Conservation (phyloP, 1,140 invertebrate species). For the Druon quercuslanigerum region DNA sequence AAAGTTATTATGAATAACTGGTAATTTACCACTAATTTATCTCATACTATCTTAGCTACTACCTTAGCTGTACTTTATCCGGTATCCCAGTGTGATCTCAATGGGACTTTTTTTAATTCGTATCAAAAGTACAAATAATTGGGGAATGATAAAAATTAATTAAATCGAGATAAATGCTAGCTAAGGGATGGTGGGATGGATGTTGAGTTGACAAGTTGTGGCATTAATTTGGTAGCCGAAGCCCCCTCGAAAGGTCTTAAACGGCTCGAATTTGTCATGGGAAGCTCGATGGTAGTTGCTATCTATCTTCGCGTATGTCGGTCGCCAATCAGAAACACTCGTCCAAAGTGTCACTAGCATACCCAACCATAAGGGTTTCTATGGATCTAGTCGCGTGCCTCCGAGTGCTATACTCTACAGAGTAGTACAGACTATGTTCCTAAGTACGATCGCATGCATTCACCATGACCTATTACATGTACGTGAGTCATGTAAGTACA, state of each 20-base stretch:
- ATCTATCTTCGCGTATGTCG: slow-evolving; percentile 69
- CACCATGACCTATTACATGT: slow-evolving; percentile 47
- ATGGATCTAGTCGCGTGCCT: slow-evolving; percentile 72
- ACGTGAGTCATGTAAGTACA: slow-evolving; percentile 46
- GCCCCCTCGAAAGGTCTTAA: slow-evolving; percentile 61
- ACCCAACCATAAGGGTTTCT: slow-evolving; percentile 67
- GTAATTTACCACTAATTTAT: too few relatives aligned
- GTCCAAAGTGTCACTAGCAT: slow-evolving; percentile 70
- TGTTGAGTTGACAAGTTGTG: slow-evolving; percentile 9
- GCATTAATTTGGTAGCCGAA: slow-evolving; percentile 59
- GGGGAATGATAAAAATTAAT: too few relatives aligned
- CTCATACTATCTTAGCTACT: too few relatives aligned
- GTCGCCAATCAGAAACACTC: slow-evolving; percentile 72
- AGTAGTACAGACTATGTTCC: slow-evolving; percentile 32
- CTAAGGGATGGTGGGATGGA: too few relatives aligned
- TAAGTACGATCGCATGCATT: slow-evolving; percentile 48
- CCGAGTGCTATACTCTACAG: slow-evolving; percentile 55
- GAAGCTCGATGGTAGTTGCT: slow-evolving; percentile 64
- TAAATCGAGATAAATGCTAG: too few relatives aligned
- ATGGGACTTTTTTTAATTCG: too few relatives aligned
- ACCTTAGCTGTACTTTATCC: too few relatives aligned
- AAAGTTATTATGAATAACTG: too few relatives aligned
- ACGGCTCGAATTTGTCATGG: slow-evolving; percentile 57
- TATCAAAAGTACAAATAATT: too few relatives aligned
- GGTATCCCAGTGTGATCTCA: too few relatives aligned